A percentile compares a stretch with the other conserved stretches of the same genome.
Conservation (phyloP, 35 echinoderm and acorn worm species). For the Ptychodera flava region DNA sequence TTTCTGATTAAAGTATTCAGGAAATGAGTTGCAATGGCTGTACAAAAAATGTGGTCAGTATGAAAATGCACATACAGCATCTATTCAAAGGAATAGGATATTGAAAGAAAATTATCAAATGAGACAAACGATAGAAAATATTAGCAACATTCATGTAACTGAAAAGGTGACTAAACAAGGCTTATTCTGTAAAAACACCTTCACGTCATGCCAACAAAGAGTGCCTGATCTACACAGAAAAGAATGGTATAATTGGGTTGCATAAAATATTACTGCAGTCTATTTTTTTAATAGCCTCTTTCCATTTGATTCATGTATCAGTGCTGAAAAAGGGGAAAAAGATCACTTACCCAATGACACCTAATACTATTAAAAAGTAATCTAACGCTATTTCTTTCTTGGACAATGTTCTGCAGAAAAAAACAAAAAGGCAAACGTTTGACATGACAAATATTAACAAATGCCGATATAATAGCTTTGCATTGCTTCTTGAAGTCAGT, state of each 20-base stretch:
- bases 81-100: too few species aligned
- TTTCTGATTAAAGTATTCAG: too few species aligned
- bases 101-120: too few species aligned
- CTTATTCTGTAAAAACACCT: background rate
- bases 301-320: background rate
- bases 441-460: background rate
- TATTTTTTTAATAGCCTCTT: too few species aligned
- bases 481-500: background rate
- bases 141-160: too few species aligned
- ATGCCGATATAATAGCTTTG: background rate
- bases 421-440: background rate
- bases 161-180: background rate
- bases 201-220: background rate
- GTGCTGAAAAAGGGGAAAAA: background rate
- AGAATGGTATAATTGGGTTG: background rate
- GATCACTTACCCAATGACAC: conserved; percentile 72
- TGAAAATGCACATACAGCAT: too few species aligned
- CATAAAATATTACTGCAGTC: background rate
- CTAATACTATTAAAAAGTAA: conserved; percentile 59
- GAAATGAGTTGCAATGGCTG: too few species aligned
- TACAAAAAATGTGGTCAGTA: too few species aligned
- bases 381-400: conserved; percentile 35
- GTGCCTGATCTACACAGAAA: background rate
- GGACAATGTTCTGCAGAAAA: conserved; percentile 42
- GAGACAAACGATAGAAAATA: too few species aligned